Conservation (phyloP, 2,888 invertebrate species). For the Arrhopalites spinosus region DNA sequence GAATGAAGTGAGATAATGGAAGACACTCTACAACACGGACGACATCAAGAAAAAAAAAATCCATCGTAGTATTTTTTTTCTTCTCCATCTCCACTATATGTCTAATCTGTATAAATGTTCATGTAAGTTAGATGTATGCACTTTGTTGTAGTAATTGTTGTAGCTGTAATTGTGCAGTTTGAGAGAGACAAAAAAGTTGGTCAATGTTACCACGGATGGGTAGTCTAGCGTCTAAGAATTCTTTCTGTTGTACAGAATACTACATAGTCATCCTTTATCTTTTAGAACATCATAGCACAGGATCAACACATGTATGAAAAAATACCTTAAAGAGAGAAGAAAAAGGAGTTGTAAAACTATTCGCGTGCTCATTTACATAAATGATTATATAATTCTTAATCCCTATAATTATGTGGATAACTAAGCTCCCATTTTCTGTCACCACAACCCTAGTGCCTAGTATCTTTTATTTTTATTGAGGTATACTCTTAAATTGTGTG, state of each 20-base stretch:
- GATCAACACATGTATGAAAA: not conserved
- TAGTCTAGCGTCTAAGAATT: constrained; percentile 4
- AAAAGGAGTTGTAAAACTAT: not conserved
- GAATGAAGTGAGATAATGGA: not conserved
- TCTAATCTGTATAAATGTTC: not conserved
- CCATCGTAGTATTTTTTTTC: no score
- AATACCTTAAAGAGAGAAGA: not conserved
- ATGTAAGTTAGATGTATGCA: not conserved
- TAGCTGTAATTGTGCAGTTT: not conserved
- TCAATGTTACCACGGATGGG: constrained; percentile 20
- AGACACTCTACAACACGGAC: not conserved
- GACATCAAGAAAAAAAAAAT: no score
- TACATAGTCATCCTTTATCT: not conserved
- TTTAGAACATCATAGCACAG: not conserved
- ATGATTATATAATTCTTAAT: not conserved
- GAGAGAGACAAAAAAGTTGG: constrained; percentile 19
- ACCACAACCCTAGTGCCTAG: not conserved
- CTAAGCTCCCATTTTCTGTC: not conserved
- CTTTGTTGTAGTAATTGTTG: not conserved
- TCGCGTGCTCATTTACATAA: constrained; percentile 1
- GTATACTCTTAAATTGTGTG: no score
- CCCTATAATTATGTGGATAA: no score
- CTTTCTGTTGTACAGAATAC: not conserved
- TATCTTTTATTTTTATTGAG: no score
- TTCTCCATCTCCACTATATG: not conserved